Conservation (phyloP, 2,888 invertebrate genomes). For the Drosophila lutescens region DNA sequence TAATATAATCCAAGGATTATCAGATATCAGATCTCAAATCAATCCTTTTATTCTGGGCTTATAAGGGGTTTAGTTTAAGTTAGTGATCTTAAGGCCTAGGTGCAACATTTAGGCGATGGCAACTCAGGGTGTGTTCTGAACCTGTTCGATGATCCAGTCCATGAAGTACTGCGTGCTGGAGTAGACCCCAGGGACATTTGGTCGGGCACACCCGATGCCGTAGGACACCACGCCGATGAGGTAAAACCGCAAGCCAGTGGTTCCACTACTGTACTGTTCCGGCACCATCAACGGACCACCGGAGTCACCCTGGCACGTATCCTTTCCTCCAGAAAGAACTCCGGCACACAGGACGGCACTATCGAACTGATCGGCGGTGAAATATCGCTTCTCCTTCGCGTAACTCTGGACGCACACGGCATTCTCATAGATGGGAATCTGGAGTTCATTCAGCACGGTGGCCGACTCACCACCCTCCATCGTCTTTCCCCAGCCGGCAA, state of each 20-base stretch:
- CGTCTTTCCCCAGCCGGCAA: conserved; percentile 88
- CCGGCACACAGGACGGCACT: conserved; percentile 82
- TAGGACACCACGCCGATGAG: conserved; percentile 89
- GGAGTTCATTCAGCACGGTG: conserved; percentile 87
- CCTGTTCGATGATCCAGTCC: conserved; percentile 86
- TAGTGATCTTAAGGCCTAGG: conserved; percentile 16
- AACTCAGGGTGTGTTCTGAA: conserved; percentile 71
- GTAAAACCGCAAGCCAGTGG: conserved; percentile 77
- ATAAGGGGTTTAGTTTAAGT: neutral
- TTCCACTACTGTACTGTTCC: conserved; percentile 55
- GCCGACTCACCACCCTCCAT: conserved; percentile 87
- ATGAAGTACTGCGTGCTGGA: conserved; percentile 86
- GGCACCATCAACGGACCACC: conserved; percentile 84
- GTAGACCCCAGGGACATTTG: conserved; percentile 87
- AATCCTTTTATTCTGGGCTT: neutral
- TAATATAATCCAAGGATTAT: neutral
- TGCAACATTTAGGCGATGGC: conserved; percentile 15
- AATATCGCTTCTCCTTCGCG: conserved; percentile 61
- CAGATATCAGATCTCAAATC: conserved; percentile 1
- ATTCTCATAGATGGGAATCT: conserved; percentile 89
- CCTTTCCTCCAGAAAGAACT: conserved; percentile 80
- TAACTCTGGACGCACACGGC: conserved; percentile 86
- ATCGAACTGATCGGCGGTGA: conserved; percentile 82
- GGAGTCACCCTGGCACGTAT: conserved; percentile 84
- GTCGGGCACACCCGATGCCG: conserved; percentile 87